Evolutionary conservation across 1,140 invertebrate species (phyloP).

Genomic region (Stegodyphus mimosarum): DNA sequence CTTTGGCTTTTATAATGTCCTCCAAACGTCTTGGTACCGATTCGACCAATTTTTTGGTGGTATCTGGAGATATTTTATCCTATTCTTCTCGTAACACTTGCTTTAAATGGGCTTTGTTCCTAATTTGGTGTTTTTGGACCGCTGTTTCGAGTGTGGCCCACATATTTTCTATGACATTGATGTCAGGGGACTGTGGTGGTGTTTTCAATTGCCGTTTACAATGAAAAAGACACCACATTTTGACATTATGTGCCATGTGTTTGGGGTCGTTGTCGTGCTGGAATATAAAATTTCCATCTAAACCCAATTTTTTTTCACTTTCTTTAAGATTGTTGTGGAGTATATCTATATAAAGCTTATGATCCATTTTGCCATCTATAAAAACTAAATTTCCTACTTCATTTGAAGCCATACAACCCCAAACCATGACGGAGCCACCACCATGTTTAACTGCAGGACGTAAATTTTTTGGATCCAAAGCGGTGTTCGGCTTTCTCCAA

Average conservation of each 20-base stretch:
- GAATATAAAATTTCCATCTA: too few species aligned
- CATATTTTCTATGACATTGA: background rate
- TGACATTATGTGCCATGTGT: too few species aligned
- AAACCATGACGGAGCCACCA: background rate
- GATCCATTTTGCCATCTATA: too few species aligned
- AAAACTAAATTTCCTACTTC: too few species aligned
- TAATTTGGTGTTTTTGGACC: background rate
- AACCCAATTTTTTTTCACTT: too few species aligned
- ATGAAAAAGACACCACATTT: too few species aligned
- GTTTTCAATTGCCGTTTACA: background rate
- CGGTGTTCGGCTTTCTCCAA: slow-evolving; percentile 32
- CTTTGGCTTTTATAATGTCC: slow-evolving; percentile 36
- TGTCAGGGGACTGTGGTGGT: slow-evolving; percentile 1
- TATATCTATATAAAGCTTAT: too few species aligned
- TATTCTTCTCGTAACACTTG: too few species aligned
- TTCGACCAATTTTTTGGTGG: slow-evolving; percentile 34
- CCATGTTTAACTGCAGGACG: slow-evolving; percentile 28
- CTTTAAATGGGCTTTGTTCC: background rate
- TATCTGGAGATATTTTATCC: slow-evolving; percentile 29
- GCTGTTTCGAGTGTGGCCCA: background rate
- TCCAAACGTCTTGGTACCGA: slow-evolving; percentile 22
- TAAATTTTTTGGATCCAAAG: slow-evolving; percentile 45
- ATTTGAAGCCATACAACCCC: too few species aligned
- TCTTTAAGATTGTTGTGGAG: too few species aligned
- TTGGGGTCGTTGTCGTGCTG: too few species aligned